These are phyloP conservation scores for Lepus europaeus DNA, from an alignment of 2,113 vertebrate genomes.

Conservation along the genomic window DNA sequence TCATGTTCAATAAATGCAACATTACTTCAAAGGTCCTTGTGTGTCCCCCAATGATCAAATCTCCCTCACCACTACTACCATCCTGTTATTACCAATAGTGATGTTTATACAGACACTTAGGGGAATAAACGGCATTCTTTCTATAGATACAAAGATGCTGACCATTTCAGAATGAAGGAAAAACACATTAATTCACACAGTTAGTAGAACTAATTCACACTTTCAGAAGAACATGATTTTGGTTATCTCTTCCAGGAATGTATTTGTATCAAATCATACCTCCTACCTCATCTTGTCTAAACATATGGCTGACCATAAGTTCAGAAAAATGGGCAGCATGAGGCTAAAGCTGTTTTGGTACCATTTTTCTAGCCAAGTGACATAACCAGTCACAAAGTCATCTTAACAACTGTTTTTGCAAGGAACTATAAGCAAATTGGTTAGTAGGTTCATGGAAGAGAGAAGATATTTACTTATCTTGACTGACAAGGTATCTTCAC, in stretches of 20 bases:
- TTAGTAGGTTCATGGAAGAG: constrained; percentile 39
- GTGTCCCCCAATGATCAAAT: background rate
- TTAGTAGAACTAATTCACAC: background rate
- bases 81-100: constrained; percentile 3
- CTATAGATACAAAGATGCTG: background rate
- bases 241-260: constrained; percentile 48
- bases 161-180: background rate
- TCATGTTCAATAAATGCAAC: constrained; percentile 7
- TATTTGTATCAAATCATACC: constrained; percentile 10
- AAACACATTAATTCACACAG: background rate
- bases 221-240: constrained; percentile 20
- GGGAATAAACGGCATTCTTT: background rate
- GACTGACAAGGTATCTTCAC: constrained; percentile 30
- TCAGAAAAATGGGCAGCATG: constrained; percentile 18
- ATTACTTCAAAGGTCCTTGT: background rate
- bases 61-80: background rate
- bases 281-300: constrained; percentile 55
- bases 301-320: constrained; percentile 62
- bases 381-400: constrained; percentile 54
- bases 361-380: constrained; percentile 57
- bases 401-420: constrained; percentile 63
- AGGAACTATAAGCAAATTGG: constrained; percentile 40
- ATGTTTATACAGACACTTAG: background rate
- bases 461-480: background rate
- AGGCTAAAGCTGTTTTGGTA: constrained; percentile 50